phyloP scores from a whole-genome alignment of 2,888 invertebrate genomes.

The Podabrus alpinus region DNA sequence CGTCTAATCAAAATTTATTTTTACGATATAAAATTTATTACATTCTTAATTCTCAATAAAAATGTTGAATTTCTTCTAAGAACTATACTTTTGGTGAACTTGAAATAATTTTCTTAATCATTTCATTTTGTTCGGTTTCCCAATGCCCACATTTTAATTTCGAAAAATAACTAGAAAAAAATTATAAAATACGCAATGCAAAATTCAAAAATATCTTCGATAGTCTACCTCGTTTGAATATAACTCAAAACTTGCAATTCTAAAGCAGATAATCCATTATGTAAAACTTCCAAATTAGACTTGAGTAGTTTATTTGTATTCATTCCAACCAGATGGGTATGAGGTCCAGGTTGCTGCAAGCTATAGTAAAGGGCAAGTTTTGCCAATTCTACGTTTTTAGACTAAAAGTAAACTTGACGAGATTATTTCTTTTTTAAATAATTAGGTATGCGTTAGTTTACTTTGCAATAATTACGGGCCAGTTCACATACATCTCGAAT shows the following conservation, averaged over 20 bases:
- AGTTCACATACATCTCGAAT: constrained; percentile 64
- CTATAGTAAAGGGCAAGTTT: constrained; percentile 72
- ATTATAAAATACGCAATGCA: constrained; percentile 1
- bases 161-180: constrained; percentile 54
- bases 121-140: constrained; percentile 68
- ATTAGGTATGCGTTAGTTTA: constrained; percentile 44
- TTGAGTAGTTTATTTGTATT: constrained; percentile 65
- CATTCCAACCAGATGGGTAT: constrained; percentile 79
- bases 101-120: constrained; percentile 24
- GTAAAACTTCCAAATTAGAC: constrained; percentile 67
- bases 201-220: not conserved
- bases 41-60: not conserved
- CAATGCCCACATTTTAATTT: constrained; percentile 60
- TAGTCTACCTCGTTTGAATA: constrained; percentile 43
- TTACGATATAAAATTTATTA: no score
- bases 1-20: no score
- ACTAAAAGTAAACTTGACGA: constrained; percentile 48
- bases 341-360: constrained; percentile 62
- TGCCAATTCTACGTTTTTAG: constrained; percentile 67
- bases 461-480: constrained; percentile 71
- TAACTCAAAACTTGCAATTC: constrained; percentile 64
- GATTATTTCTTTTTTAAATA: not conserved
- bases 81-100: not conserved
- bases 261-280: constrained; percentile 66
- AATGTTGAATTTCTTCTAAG: not conserved